These are phyloP conservation scores for Etheostoma cragini DNA, from an alignment of 2,113 vertebrate species.

Conservation along the genomic window DNA sequence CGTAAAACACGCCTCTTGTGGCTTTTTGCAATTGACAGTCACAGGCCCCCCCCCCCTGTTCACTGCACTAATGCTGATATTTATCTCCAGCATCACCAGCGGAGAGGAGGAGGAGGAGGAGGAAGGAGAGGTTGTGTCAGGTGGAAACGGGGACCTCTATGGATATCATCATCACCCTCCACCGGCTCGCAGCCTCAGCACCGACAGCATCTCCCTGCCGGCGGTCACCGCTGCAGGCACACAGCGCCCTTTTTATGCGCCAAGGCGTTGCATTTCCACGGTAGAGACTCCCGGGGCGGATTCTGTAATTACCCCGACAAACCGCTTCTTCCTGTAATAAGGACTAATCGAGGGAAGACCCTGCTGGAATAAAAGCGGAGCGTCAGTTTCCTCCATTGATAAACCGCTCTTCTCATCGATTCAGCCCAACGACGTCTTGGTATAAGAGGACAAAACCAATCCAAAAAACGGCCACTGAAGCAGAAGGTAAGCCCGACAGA, in stretches of 20 bases:
- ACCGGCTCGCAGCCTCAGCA: conserved; percentile 73
- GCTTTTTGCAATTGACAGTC: neutral
- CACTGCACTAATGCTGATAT: conserved; percentile 77
- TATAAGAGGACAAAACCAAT: conserved; percentile 43
- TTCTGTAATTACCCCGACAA: conserved; percentile 29
- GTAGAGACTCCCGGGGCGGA: conserved; percentile 13
- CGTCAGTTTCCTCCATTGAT: conserved; percentile 69
- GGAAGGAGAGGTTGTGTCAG: conserved; percentile 73
- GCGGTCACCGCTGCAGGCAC: conserved; percentile 56
- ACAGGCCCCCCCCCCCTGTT: neutral
- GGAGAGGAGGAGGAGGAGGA: conserved; percentile 67
- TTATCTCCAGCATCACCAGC: conserved; percentile 76
- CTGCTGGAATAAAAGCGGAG: conserved; percentile 67
- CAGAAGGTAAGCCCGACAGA: conserved; percentile 74
- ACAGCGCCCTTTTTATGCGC: conserved; percentile 34
- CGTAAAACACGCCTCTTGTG: conserved; percentile 27
- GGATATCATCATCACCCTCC: conserved; percentile 75
- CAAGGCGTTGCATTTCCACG: conserved; percentile 27
- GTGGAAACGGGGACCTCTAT: conserved; percentile 76
- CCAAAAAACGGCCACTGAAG: conserved; percentile 44
- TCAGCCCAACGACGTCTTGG: conserved; percentile 57
- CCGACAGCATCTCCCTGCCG: conserved; percentile 62
- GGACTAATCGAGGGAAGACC: conserved; percentile 56
- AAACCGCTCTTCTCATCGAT: conserved; percentile 62
- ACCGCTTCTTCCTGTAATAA: conserved; percentile 28